Evolutionary conservation across 2,888 invertebrate genomes (phyloP).

Genomic region (Blastobasis adustella): DNA sequence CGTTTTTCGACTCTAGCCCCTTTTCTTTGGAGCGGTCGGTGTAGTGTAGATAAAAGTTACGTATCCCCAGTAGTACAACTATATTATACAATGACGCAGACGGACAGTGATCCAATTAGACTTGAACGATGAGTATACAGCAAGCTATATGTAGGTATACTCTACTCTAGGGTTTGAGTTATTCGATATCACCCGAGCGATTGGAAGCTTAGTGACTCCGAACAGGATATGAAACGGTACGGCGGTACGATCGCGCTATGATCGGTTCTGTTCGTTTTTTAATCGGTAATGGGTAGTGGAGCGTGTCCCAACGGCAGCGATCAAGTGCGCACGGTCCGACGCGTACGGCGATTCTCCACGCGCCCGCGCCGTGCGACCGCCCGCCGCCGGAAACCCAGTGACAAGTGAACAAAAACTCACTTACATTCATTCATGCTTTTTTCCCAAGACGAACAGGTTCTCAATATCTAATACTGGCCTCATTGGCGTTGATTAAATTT

Average conservation of each 20-base stretch:
- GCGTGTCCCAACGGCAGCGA: conserved; percentile 37
- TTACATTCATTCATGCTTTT: conserved; percentile 62
- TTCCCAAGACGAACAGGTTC: conserved; percentile 51
- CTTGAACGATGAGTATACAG: too few relatives aligned
- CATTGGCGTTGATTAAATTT: conserved; percentile 2
- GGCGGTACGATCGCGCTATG: conserved; percentile 34
- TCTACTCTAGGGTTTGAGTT: too few relatives aligned
- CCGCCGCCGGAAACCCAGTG: conserved; percentile 62
- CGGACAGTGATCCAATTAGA: too few relatives aligned
- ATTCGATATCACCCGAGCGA: too few relatives aligned
- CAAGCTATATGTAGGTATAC: too few relatives aligned
- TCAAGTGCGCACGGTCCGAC: conserved; percentile 47
- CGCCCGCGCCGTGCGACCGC: conserved; percentile 39
- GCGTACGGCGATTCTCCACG: conserved; percentile 71
- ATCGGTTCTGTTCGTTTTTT: conserved; percentile 46
- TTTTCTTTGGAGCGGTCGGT: too few relatives aligned
- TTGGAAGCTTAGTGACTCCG: not conserved
- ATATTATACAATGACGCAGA: too few relatives aligned
- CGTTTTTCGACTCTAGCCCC: not conserved
- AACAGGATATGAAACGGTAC: conserved; percentile 15
- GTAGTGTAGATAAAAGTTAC: too few relatives aligned
- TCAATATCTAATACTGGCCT: conserved; percentile 23
- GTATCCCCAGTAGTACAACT: too few relatives aligned
- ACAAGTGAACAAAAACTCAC: conserved; percentile 69
- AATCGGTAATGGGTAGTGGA: conserved; percentile 45